These are phyloP conservation scores for Notolabrus celidotus DNA, from an alignment of 2,797 vertebrate genomes.

Conservation along the genomic window DNA sequence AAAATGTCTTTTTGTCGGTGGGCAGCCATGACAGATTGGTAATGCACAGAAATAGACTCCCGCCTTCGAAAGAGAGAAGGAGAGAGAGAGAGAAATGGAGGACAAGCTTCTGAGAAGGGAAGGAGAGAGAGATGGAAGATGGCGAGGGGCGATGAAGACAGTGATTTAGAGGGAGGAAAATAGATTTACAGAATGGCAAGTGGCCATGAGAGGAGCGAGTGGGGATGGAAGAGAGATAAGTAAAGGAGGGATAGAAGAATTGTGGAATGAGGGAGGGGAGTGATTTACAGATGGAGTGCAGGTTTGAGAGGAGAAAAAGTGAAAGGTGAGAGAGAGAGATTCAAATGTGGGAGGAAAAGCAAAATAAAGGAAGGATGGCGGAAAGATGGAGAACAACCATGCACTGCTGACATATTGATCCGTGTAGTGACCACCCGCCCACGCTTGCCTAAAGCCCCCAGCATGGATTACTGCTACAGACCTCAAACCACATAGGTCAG, in stretches of 20 bases:
- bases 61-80: constrained; percentile 19
- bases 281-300: constrained; percentile 43
- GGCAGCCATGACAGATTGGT: constrained; percentile 59
- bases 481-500: constrained; percentile 66
- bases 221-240: constrained; percentile 54
- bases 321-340: constrained; percentile 19
- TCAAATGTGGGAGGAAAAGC: constrained; percentile 18
- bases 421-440: constrained; percentile 50
- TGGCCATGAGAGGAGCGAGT: constrained; percentile 55
- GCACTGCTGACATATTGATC: constrained; percentile 72
- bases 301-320: constrained; percentile 24
- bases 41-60: constrained; percentile 69
- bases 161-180: constrained; percentile 69
- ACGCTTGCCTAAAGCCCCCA: constrained; percentile 38
- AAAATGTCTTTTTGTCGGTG: constrained; percentile 50
- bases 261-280: not conserved
- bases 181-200: constrained; percentile 65
- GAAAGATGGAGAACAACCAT: constrained; percentile 42
- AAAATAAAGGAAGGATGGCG: constrained; percentile 4
- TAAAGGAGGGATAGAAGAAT: not conserved
- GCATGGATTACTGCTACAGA: constrained; percentile 66
- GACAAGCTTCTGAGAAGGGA: constrained; percentile 33
- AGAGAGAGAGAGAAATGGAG: not conserved
- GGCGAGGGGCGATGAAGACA: constrained; percentile 66
- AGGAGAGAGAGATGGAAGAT: constrained; percentile 40